Conservation (phyloP, 2,113 vertebrate species). For the Clinocottus analis region DNA sequence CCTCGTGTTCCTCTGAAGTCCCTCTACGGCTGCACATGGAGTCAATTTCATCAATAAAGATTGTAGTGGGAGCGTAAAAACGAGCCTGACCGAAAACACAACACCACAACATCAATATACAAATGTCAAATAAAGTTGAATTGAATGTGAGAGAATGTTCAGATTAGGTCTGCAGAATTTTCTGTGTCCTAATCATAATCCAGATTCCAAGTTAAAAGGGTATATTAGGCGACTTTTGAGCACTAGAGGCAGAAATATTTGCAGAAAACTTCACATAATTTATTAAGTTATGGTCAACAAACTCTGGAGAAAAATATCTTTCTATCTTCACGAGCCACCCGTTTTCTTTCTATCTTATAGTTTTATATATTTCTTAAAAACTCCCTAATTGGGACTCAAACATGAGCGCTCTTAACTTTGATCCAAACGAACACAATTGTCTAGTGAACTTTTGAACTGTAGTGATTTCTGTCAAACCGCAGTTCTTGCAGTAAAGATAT, state of each 20-base stretch:
- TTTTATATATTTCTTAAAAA: no score
- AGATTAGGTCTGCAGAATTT: background rate
- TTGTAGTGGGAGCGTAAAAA: constrained; percentile 97
- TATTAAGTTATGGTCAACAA: background rate
- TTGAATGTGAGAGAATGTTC: background rate
- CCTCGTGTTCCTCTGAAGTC: constrained; percentile 97
- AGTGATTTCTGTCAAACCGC: background rate
- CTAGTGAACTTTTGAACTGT: no score
- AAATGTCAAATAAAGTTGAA: background rate
- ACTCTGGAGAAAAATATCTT: background rate
- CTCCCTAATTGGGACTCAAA: no score
- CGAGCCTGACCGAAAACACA: constrained; percentile 85
- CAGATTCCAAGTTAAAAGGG: background rate
- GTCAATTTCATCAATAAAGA: constrained; percentile 99
- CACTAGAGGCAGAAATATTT: background rate
- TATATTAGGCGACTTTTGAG: background rate
- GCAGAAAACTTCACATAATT: background rate
- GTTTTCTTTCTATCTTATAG: no score
- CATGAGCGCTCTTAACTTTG: no score
- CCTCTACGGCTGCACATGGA: constrained; percentile 98
- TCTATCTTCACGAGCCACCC: background rate
- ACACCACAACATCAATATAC: background rate
- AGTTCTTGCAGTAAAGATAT: no score
- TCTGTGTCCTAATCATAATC: background rate
- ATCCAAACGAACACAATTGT: no score